Conservation (phyloP, 2,888 invertebrate species). For the Anodontia alba region DNA sequence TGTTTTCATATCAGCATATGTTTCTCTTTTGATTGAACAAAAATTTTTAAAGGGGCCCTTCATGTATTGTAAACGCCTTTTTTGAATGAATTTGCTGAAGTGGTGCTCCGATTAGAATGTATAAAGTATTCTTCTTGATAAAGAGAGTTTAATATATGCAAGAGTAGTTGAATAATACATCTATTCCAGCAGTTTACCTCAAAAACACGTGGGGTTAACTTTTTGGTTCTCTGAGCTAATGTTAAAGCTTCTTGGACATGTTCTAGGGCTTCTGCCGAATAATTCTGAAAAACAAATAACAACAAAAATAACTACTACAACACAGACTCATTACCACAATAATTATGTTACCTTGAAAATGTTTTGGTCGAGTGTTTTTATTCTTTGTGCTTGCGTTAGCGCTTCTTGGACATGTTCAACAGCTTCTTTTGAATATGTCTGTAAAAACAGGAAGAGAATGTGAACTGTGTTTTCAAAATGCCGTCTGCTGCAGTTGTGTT, state of each 20-base stretch:
- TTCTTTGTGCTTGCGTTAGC: conserved; percentile 93
- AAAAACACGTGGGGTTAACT: conserved; percentile 95
- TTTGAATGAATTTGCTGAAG: too few species aligned
- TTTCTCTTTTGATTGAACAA: too few species aligned
- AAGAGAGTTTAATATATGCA: too few species aligned
- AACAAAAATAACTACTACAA: neutral
- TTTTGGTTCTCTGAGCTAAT: conserved; percentile 88
- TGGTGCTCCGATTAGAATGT: too few species aligned
- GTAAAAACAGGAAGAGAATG: conserved; percentile 84
- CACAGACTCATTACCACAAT: conserved; percentile 9
- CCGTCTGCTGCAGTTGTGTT: too few species aligned
- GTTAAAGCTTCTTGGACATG: conserved; percentile 99
- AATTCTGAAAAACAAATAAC: conserved; percentile 90
- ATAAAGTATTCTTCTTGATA: too few species aligned
- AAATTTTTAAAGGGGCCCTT: too few species aligned
- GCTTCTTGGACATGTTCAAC: conserved; percentile 99
- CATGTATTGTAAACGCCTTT: too few species aligned
- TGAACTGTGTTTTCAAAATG: too few species aligned
- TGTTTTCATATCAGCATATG: too few species aligned
- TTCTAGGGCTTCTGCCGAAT: conserved; percentile 97
- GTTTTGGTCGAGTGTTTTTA: conserved; percentile 91
- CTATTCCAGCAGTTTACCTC: conserved; percentile 86
- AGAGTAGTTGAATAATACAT: too few species aligned
- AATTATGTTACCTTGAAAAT: conserved; percentile 93
- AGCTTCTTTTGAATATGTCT: conserved; percentile 99